phyloP scores from a whole-genome alignment of 2,113 vertebrate genomes.

The Willisornis vidua region DNA sequence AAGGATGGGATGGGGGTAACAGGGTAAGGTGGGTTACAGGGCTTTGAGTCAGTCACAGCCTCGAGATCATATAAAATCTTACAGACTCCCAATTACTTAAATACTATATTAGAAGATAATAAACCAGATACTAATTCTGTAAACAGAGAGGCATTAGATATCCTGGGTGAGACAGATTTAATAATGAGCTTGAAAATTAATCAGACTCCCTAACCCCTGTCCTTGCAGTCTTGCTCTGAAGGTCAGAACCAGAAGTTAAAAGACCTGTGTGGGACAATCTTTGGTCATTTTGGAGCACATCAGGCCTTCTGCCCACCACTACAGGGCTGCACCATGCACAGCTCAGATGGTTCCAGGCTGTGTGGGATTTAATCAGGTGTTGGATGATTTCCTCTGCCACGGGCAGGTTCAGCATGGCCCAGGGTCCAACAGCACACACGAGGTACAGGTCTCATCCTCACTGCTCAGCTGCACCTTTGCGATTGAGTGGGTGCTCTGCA shows the following conservation, averaged over 20 bases:
- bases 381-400: not conserved
- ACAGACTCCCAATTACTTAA: not conserved
- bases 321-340: accelerated
- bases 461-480: not conserved
- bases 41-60: not conserved
- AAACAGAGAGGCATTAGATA: conserved; percentile 1
- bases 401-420: not conserved
- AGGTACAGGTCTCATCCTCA: not conserved
- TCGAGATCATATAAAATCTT: not conserved
- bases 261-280: not conserved
- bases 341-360: not conserved
- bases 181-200: conserved; percentile 9
- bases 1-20: not conserved
- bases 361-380: not conserved
- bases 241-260: not conserved
- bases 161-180: conserved; percentile 23
- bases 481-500: not conserved
- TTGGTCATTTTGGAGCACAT: not conserved
- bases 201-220: not conserved
- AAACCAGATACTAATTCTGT: conserved; percentile 6
- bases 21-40: not conserved
- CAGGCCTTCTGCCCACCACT: not conserved
- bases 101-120: conserved; percentile 4
- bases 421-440: not conserved
- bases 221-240: not conserved